A percentile compares a stretch with the other conserved stretches of the same genome.
phyloP scores from a whole-genome alignment of 2,888 invertebrate genomes.

The Nemotelus nigrinus region DNA sequence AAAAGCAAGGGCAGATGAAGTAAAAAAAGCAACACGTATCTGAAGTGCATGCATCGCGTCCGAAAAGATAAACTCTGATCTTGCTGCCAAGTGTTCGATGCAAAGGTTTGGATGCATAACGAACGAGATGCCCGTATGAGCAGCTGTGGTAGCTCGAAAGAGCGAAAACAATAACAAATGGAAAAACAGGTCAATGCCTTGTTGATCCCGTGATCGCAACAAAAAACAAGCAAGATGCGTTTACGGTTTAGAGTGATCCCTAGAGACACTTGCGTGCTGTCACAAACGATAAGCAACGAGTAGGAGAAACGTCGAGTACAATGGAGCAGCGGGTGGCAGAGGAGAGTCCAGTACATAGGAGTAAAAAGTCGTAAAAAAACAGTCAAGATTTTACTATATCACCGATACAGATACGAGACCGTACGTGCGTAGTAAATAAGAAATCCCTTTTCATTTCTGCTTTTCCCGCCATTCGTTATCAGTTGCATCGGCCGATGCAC shows the following conservation, averaged over 20 bases:
- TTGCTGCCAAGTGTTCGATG: slow-evolving; percentile 6
- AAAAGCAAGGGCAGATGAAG: not conserved
- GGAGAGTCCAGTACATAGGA: not conserved
- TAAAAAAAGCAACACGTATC: not conserved
- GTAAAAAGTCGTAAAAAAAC: no score
- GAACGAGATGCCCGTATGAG: not conserved
- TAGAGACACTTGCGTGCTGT: slow-evolving; percentile 45
- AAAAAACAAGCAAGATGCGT: slow-evolving; percentile 59
- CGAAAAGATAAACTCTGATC: slow-evolving; percentile 6
- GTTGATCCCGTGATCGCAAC: slow-evolving; percentile 54
- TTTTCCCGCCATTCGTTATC: not conserved
- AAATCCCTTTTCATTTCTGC: not conserved
- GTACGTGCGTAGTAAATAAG: not conserved
- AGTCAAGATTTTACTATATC: not conserved
- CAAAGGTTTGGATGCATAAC: not conserved
- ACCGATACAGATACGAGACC: not conserved
- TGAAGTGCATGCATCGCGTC: not conserved
- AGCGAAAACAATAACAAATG: slow-evolving; percentile 56
- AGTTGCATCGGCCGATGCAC: not conserved
- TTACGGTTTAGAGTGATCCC: slow-evolving; percentile 18
- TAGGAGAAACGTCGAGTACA: slow-evolving; percentile 6
- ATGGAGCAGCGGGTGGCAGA: slow-evolving; percentile 35
- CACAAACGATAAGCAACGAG: slow-evolving; percentile 31
- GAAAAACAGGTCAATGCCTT: slow-evolving; percentile 56
- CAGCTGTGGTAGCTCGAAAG: slow-evolving; percentile 41